Conservation (phyloP, 2,888 invertebrate genomes). For the Eristalinus sepulchralis region DNA sequence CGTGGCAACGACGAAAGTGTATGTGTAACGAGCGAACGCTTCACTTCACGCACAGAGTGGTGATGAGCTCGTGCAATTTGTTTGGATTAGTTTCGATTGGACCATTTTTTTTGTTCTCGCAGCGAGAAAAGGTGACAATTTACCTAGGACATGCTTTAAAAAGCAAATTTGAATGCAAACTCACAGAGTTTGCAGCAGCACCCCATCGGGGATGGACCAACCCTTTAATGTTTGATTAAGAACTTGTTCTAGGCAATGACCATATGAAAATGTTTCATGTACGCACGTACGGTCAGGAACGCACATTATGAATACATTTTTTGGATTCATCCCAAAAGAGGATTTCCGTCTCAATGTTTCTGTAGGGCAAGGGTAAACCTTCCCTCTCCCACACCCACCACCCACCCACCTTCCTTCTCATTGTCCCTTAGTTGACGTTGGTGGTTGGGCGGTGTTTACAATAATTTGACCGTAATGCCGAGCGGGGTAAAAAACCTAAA, state of each 20-base stretch:
- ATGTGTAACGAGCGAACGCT: conserved; percentile 36
- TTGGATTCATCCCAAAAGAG: conserved; percentile 59
- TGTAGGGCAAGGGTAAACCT: not conserved
- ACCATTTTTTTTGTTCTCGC: conserved; percentile 48
- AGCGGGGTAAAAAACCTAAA: conserved; percentile 41
- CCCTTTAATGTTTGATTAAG: conserved; percentile 68
- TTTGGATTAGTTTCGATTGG: conserved; percentile 71
- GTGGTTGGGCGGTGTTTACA: conserved; percentile 49
- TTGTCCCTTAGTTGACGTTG: conserved; percentile 18
- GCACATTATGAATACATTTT: conserved; percentile 57
- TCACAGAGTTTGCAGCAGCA: conserved; percentile 47
- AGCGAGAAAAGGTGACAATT: conserved; percentile 63
- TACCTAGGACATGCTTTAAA: conserved; percentile 69
- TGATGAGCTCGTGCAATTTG: conserved; percentile 60
- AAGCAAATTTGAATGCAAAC: conserved; percentile 69
- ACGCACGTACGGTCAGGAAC: conserved; percentile 62
- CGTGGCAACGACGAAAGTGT: conserved; percentile 47
- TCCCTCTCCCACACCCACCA: not conserved
- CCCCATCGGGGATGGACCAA: conserved; percentile 60
- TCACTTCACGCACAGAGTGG: conserved; percentile 17
- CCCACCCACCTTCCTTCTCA: not conserved
- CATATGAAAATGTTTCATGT: conserved; percentile 57
- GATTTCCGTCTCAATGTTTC: conserved; percentile 50
- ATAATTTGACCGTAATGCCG: conserved; percentile 63
- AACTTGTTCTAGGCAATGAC: conserved; percentile 61